These are phyloP conservation scores for Dasypus novemcinctus DNA, from an alignment of 2,113 vertebrate species.

Conservation along the genomic window DNA sequence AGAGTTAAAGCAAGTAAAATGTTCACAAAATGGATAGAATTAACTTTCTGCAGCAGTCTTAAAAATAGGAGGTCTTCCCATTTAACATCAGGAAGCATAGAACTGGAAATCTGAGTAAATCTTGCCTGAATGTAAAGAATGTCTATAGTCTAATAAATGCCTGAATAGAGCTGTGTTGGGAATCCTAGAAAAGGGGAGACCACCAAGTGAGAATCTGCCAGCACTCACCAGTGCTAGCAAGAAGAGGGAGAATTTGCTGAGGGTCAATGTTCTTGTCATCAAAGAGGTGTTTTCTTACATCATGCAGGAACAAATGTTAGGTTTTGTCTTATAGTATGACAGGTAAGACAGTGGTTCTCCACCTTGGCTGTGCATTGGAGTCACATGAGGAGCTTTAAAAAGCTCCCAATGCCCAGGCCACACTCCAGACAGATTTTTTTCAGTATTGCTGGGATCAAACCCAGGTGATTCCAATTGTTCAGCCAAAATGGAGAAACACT, in stretches of 20 bases:
- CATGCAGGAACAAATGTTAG: background rate
- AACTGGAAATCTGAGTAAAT: background rate
- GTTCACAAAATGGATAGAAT: background rate
- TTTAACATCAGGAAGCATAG: background rate
- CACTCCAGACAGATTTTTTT: too few relatives aligned
- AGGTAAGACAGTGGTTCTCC: too few relatives aligned
- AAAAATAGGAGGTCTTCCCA: background rate
- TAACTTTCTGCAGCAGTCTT: background rate
- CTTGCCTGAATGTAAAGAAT: background rate
- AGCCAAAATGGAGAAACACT: too few relatives aligned
- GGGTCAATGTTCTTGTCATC: too few relatives aligned
- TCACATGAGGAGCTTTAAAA: too few relatives aligned
- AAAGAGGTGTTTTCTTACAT: background rate
- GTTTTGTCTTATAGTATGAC: too few relatives aligned
- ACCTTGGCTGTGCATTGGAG: too few relatives aligned
- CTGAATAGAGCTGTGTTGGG: background rate
- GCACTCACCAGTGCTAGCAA: background rate
- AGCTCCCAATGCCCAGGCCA: too few relatives aligned
- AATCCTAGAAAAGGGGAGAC: background rate
- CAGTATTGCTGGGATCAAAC: too few relatives aligned
- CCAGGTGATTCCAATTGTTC: too few relatives aligned
- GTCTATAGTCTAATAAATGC: background rate
- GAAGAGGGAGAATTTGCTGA: background rate
- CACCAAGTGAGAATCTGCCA: background rate
- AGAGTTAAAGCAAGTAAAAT: background rate